Percentiles rank a stretch among this genome's conserved stretches.
Conservation (phyloP, 2,113 vertebrate species). For the Thryonomys swinderianus region DNA sequence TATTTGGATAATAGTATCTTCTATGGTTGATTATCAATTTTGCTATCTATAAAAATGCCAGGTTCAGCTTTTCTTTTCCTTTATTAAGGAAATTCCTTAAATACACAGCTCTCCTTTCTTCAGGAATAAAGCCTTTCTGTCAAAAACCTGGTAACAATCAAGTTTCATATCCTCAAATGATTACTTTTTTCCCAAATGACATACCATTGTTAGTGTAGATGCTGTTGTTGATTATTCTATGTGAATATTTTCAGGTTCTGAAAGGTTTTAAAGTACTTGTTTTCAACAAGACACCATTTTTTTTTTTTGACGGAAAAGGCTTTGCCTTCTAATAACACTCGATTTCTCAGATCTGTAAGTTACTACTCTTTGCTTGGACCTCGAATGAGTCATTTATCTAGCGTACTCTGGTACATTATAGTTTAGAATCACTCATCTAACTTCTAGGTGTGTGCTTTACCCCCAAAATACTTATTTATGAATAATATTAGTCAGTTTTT, state of each 20-base stretch:
- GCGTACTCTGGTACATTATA: not conserved
- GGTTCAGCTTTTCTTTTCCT: not conserved
- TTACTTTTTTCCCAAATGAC: not conserved
- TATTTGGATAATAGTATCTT: not conserved
- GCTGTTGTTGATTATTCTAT: not conserved
- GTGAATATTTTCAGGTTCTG: not conserved
- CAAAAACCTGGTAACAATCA: not conserved
- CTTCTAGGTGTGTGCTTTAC: not conserved
- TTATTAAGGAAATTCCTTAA: not conserved
- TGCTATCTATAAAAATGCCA: not conserved
- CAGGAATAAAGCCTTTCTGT: not conserved
- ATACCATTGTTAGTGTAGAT: not conserved
- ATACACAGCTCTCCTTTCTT: not conserved
- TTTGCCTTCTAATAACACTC: not conserved
- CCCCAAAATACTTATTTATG: not conserved
- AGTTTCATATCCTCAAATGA: not conserved
- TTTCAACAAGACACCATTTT: conserved; percentile 16
- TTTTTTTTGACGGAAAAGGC: conserved; percentile 22
- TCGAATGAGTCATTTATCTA: not conserved
- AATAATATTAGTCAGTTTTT: not conserved
- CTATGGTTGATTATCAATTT: not conserved
- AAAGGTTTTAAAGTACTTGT: not conserved
- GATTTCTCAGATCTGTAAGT: not conserved
- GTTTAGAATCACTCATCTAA: not conserved
- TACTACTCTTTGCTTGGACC: not conserved